Evolutionary conservation across 2,797 vertebrate genomes (phyloP).

Genomic region (Phataginus tricuspis): DNA sequence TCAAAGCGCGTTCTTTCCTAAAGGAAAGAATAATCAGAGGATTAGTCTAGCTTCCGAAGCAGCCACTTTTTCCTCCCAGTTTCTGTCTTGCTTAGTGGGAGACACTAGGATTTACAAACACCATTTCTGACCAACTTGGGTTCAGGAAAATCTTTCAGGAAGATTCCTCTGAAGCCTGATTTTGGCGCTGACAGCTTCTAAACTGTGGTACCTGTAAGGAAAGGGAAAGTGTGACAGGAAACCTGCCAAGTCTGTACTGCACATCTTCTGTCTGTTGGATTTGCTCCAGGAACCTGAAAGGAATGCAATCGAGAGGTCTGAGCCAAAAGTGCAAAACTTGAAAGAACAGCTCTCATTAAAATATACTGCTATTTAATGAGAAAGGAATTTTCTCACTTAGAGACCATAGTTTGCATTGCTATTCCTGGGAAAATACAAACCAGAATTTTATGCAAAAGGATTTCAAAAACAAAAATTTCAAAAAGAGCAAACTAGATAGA

Average conservation of each 20-base stretch:
- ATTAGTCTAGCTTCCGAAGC: slow-evolving; percentile 44
- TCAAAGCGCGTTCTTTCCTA: slow-evolving; percentile 98
- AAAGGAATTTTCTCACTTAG: slow-evolving; percentile 60
- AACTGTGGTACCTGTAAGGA: slow-evolving; percentile 53
- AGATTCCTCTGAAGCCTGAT: background rate
- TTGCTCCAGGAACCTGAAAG: slow-evolving; percentile 76
- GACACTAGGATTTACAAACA: slow-evolving; percentile 20
- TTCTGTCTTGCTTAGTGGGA: background rate
- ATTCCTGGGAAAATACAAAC: slow-evolving; percentile 75
- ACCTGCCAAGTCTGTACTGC: slow-evolving; percentile 40
- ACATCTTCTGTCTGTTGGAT: slow-evolving; percentile 66
- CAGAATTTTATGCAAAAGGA: slow-evolving; percentile 76
- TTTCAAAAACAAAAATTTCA: slow-evolving; percentile 80
- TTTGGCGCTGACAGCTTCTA: background rate
- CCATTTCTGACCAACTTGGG: background rate
- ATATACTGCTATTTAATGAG: slow-evolving; percentile 67
- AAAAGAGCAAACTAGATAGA: slow-evolving; percentile 70
- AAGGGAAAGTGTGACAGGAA: slow-evolving; percentile 73
- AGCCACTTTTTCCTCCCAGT: background rate
- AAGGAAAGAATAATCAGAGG: slow-evolving; percentile 80
- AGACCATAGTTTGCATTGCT: slow-evolving; percentile 68
- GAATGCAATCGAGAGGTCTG: slow-evolving; percentile 73
- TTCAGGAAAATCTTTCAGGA: slow-evolving; percentile 19
- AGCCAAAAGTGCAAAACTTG: slow-evolving; percentile 73
- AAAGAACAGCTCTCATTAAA: slow-evolving; percentile 77